Percentiles rank a stretch among this genome's conserved stretches.
Conservation (phyloP, 2,888 invertebrate genomes). For the Tetramorium bicarinatum region DNA sequence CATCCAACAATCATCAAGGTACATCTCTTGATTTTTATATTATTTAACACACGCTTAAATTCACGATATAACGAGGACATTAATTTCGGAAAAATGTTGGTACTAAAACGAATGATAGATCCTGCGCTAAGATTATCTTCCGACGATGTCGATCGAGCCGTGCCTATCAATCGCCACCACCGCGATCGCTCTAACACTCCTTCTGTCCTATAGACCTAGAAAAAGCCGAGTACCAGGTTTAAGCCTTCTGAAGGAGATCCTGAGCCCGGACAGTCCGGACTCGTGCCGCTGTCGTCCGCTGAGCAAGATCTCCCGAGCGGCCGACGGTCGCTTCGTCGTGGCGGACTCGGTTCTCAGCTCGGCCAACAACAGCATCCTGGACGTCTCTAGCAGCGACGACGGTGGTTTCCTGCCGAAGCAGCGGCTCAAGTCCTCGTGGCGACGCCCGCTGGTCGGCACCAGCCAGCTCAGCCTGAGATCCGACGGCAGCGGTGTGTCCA, state of each 20-base stretch:
- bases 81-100: slow-evolving; percentile 11
- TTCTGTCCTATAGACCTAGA: slow-evolving; percentile 91
- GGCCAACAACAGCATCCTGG: slow-evolving; percentile 88
- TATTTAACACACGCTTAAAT: not conserved
- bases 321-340: slow-evolving; percentile 92
- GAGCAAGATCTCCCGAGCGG: slow-evolving; percentile 91
- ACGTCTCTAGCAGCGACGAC: slow-evolving; percentile 92
- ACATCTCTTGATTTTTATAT: not conserved
- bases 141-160: slow-evolving; percentile 57
- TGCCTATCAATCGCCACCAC: slow-evolving; percentile 41
- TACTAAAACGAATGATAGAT: not conserved
- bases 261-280: slow-evolving; percentile 86
- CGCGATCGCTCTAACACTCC: slow-evolving; percentile 74
- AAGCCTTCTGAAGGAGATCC: slow-evolving; percentile 90
- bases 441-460: slow-evolving; percentile 88
- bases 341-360: slow-evolving; percentile 87
- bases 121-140: slow-evolving; percentile 22
- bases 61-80: not conserved
- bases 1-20: not conserved
- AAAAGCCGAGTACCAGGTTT: slow-evolving; percentile 98
- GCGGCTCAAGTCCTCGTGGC: slow-evolving; percentile 82
- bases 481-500: slow-evolving; percentile 89
- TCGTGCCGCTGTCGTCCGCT: slow-evolving; percentile 86
- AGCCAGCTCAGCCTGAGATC: slow-evolving; percentile 90
- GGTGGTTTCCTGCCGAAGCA: slow-evolving; percentile 92